A percentile compares a stretch with the other conserved stretches of the same genome.
Evolutionary conservation across 2,797 vertebrate genomes (phyloP).

Genomic region (Steatocranus sp.): DNA sequence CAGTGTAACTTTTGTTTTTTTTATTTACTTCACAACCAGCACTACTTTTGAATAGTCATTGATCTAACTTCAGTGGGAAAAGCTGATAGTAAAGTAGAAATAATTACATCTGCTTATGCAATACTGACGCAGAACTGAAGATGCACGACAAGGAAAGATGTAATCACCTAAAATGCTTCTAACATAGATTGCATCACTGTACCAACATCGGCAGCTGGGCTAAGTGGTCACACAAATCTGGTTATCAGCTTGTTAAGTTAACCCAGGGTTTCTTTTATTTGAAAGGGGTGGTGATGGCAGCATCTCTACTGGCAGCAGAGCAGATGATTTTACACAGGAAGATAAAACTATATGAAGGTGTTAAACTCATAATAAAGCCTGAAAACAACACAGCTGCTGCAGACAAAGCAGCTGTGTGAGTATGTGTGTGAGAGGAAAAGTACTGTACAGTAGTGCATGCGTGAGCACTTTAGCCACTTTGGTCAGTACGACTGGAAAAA

Average conservation of each 20-base stretch:
- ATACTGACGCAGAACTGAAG: neutral
- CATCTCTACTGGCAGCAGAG: neutral
- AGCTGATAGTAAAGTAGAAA: neutral
- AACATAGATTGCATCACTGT: conserved; percentile 4
- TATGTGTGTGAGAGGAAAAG: neutral
- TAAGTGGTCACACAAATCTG: neutral
- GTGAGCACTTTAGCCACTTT: neutral
- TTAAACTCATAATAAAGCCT: neutral
- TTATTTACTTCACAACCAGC: neutral
- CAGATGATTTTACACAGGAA: neutral
- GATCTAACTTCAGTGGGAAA: neutral
- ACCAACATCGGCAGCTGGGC: neutral
- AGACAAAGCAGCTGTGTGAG: neutral
- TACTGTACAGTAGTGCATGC: neutral
- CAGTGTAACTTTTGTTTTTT: neutral
- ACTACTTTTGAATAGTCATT: neutral
- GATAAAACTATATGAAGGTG: neutral
- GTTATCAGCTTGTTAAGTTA: neutral
- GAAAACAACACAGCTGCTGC: neutral
- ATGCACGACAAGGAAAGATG: conserved; percentile 2
- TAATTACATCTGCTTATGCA: neutral
- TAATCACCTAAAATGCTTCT: conserved; percentile 23
- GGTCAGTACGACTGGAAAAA: neutral
- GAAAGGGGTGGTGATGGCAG: neutral
- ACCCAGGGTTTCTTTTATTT: neutral